Base-by-base conservation (phyloP, 1,140 invertebrate genomes). In the Elymnias hypermnestra region DNA sequence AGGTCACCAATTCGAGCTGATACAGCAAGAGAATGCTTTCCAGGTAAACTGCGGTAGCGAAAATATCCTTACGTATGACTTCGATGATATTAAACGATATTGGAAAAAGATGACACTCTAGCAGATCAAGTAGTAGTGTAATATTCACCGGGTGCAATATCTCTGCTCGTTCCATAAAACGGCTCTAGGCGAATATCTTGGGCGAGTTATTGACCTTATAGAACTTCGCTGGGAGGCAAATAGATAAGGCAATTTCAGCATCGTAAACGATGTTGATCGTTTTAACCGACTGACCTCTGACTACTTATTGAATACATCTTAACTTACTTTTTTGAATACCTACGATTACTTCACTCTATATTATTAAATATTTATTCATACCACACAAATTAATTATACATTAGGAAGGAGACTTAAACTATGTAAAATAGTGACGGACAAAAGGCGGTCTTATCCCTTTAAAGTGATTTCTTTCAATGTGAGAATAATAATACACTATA, bases 261-360 rank as follows among this genome's bases (percentile, higher is more conserved):
- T 73, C 64, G 61, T 72, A 72, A 72, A 63, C 55, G 64, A 63
- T 72, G 62, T 72, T 72, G 73, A 75, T 72, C 65, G 55, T 49
- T 65, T 38, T 18, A 29, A 22, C 35, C 44, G 25, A 19, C 10
- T 45, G 43, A 45, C 43, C 43, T 4, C 22, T 37, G 22, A 14
- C 36, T 10, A 12, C 15, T 33, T 37, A 28, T 10, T 45, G 37
- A 43, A 22, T 22, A 8, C n/a, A n/a, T n/a, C n/a, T n/a, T n/a
- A n/a, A n/a, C n/a, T n/a, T n/a, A n/a, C n/a, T n/a, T n/a, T n/a
- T n/a, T n/a, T n/a, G n/a, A n/a, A n/a, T n/a, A n/a, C n/a, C n/a
- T n/a, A n/a, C n/a, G n/a, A n/a, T n/a, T n/a, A n/a, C n/a, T n/a
- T n/a, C n/a, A n/a, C n/a, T n/a, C n/a, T n/a, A n/a, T n/a, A n/a